Base-by-base conservation (phyloP, 2,888 invertebrate species). In the Dryomyza anilis region DNA sequence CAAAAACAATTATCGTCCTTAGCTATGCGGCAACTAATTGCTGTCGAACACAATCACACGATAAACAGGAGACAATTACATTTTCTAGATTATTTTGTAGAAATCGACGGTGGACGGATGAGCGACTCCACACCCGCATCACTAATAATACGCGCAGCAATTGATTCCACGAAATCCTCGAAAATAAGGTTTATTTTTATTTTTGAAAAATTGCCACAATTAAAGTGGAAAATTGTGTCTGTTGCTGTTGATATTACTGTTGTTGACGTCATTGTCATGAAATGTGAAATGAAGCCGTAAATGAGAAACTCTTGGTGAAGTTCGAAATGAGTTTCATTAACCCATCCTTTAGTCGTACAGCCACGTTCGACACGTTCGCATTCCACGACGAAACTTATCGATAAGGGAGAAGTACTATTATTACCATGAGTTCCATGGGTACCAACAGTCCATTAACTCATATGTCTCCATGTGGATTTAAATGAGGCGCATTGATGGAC, bases 191-290 rank as follows among this genome's bases (percentile, higher is more conserved):
- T n/a, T n/a, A n/a, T n/a, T n/a, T n/a, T n/a, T n/a, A n/a, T n/a
- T 43, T 53, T 53, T 46, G 67, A 78, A 74, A 78, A 78, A 76
- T 77, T 75, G 71, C 69, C 70, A 72, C 78, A 79, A 79, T 79
- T 79, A 79, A 79, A 79, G 74, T 77, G 76, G 79, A 75, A 78
- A 79, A 79, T 79, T 78, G 78, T 78, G 14, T 2, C n/a, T 39
- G 39, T 39, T 39, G 3, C n/a, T 39, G 7, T 39, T 33, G 33
- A 8, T 27, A 3, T n/a, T 56, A 27, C 14, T 27, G 8, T 23
- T 58, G 6, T 46, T 55, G 55, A 7, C 30, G n/a, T 56, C 29
- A 29, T 63, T 57, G 55, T 58, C 29, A 55, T n/a, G n/a, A n/a
- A 73, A 73, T 75, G 76, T 77, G 75, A 77, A 78, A 76, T 78